phyloP scores from a whole-genome alignment of 2,113 vertebrate genomes.

The Cebidichthys violaceus region DNA sequence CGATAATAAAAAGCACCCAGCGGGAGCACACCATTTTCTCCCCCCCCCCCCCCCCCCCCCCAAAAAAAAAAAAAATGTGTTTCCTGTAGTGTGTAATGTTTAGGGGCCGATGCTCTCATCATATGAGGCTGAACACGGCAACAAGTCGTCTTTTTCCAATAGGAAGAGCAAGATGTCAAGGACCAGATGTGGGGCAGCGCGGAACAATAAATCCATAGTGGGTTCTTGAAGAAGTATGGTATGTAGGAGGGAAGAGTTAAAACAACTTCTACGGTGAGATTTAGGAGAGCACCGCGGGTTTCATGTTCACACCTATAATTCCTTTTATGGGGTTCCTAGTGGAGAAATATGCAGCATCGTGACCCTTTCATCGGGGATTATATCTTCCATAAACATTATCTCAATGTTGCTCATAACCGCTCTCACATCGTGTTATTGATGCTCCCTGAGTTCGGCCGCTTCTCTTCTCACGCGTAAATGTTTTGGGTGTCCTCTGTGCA shows the following conservation, averaged over 20 bases:
- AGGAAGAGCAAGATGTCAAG: neutral
- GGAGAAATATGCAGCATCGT: neutral
- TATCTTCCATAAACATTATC: neutral
- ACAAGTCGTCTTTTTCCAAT: neutral
- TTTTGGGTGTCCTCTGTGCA: neutral
- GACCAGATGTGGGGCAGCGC: neutral
- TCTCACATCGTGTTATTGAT: neutral
- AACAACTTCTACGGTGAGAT: neutral
- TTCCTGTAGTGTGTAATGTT: neutral
- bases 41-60: no score
- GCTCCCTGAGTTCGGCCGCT: no score
- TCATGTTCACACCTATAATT: neutral
- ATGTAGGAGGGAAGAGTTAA: neutral
- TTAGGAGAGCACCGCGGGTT: neutral
- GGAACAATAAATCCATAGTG: neutral
- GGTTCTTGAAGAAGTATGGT: neutral
- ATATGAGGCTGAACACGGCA: neutral
- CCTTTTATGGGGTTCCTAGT: neutral
- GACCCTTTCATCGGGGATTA: neutral
- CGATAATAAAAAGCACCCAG: neutral
- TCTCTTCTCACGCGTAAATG: neutral
- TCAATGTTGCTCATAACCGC: neutral
- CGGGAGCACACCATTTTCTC: neutral
- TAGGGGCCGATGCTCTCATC: neutral
- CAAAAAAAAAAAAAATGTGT: neutral